Base-by-base conservation (phyloP, 2,113 vertebrate species). In the Athene noctua region DNA sequence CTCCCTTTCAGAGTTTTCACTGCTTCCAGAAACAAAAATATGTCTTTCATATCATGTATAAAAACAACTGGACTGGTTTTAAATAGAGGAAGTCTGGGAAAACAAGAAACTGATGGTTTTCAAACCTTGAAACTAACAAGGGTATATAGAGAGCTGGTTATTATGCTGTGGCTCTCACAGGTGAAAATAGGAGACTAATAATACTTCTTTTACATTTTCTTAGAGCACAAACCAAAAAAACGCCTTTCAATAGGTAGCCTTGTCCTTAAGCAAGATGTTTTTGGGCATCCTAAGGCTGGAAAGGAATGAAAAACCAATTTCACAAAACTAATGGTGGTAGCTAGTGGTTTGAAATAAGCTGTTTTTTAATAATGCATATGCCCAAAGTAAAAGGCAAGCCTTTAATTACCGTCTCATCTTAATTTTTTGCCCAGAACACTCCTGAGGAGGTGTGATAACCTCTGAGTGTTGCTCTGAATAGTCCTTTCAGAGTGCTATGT, bases 21-120 rank as follows among this genome's bases (percentile, higher is more conserved):
- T n/a, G 40, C 71, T 72, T 51, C 70, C 65, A 63, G 17, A 65
- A 74, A 42, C 6, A 16, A 61, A 63, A 55, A 2, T 0, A 21
- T 1, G 14, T 49, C 32, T 81, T 75, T 58, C 1, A 4, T 87
- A 8, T 36, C 0, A 1, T 1, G 13, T 30, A 11, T 40, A 15
- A 42, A 38, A 32, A 4, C 42, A 21, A 11, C 25, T 47, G 0
- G 3, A 29, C 51, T 5, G 65, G 44, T 27, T 79, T 57, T 32
- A 62, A 40, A 22, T 30, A 27, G 72, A 27, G 66, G 23, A 40
- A 47, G 66, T 36, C 32, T 77, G 52, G 63, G 62, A 36, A 51
- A 91, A 52, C 74, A 70, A 66, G 3, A 36, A 15, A 13, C 23
- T 15, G 62, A 1, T 32, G 32, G 15, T 23, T 77, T 30, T 21